phyloP scores from a whole-genome alignment of 2,888 invertebrate genomes.

The Acronicta leporina region DNA sequence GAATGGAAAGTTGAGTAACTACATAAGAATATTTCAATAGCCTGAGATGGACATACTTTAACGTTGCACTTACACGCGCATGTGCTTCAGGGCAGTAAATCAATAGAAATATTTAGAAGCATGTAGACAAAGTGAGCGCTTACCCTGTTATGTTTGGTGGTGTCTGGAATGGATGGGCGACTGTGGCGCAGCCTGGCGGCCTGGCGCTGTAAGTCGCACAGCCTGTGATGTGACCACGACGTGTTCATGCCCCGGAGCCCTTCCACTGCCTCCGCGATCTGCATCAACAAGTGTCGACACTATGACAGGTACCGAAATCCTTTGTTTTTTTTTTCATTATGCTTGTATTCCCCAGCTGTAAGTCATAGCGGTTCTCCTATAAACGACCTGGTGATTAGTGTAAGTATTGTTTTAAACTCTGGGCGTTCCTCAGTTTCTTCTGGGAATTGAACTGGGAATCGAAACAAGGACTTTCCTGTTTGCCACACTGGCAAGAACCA shows the following conservation, averaged over 20 bases:
- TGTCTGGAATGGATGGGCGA: constrained; percentile 81
- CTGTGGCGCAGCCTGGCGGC: constrained; percentile 78
- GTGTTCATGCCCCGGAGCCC: constrained; percentile 85
- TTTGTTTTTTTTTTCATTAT: neutral
- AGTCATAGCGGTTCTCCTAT: no score
- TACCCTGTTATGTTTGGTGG: constrained; percentile 75
- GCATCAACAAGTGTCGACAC: constrained; percentile 1
- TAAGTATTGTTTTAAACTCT: no score
- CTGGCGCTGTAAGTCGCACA: constrained; percentile 79
- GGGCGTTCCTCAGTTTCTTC: no score
- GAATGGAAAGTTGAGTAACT: no score
- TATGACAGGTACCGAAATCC: neutral
- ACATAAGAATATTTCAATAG: neutral
- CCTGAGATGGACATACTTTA: constrained; percentile 8
- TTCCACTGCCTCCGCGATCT: constrained; percentile 80
- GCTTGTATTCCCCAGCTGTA: neutral
- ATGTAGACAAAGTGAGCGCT: constrained; percentile 4
- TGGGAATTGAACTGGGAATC: no score
- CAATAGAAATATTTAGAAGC: constrained; percentile 2
- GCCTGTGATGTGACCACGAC: constrained; percentile 82
- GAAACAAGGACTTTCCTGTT: no score
- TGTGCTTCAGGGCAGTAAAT: constrained; percentile 10
- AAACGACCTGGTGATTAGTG: no score
- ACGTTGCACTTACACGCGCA: constrained; percentile 19
- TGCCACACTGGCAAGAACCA: no score